Conservation (phyloP, 2,888 invertebrate species). For the Leucophora obtusa region DNA sequence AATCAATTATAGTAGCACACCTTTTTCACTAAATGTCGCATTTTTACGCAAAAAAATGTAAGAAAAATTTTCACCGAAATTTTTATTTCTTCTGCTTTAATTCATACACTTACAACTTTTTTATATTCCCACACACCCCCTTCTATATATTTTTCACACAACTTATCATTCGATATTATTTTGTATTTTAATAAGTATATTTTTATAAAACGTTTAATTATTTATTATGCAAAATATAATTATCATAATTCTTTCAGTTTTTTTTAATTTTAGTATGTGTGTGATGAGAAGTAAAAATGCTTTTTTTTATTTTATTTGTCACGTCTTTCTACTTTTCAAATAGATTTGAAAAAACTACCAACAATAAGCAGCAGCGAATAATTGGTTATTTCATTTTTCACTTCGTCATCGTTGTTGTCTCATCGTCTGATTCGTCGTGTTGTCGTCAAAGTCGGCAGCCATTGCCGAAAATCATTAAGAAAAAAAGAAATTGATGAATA, state of each 20-base stretch:
- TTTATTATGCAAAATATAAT: constrained; percentile 6
- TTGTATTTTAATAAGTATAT: background rate
- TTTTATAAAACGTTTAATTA: background rate
- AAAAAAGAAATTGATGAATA: constrained; percentile 49
- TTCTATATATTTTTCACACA: background rate
- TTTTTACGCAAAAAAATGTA: constrained; percentile 3
- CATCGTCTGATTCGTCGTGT: constrained; percentile 62
- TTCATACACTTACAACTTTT: background rate
- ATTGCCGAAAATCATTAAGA: constrained; percentile 65
- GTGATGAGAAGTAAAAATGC: constrained; percentile 70
- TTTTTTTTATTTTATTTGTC: constrained; percentile 51
- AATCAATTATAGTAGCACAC: constrained; percentile 1
- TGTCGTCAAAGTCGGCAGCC: constrained; percentile 65
- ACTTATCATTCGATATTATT: background rate
- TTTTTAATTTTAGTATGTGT: constrained; percentile 30
- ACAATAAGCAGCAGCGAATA: constrained; percentile 58
- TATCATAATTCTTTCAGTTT: constrained; percentile 18
- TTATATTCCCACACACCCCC: background rate
- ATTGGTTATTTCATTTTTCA: constrained; percentile 68
- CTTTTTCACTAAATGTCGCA: constrained; percentile 16
- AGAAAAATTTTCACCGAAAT: constrained; percentile 12
- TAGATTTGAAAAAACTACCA: constrained; percentile 62
- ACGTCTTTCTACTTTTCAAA: constrained; percentile 47
- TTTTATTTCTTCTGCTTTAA: background rate
- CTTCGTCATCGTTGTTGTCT: constrained; percentile 67